Evolutionary conservation across 1,140 invertebrate genomes (phyloP).

Genomic region (Drosophila bifasciata): DNA sequence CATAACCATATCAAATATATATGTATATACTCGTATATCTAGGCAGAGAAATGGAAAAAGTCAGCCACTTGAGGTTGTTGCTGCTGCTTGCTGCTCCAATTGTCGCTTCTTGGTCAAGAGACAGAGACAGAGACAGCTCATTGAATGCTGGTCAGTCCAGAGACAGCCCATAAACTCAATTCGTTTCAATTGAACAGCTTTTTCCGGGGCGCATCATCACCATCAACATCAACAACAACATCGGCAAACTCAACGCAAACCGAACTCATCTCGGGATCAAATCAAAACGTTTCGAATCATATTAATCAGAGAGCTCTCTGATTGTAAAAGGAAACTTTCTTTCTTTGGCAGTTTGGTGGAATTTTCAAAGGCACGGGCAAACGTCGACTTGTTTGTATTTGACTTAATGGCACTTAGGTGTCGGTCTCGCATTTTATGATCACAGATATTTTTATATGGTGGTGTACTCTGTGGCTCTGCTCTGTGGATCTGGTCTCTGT

Average conservation of each 20-base stretch:
- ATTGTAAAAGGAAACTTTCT: conserved; percentile 75
- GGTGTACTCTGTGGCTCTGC: too few relatives aligned
- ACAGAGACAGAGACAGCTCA: conserved; percentile 46
- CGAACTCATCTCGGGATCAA: conserved; percentile 56
- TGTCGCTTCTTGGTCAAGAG: conserved; percentile 26
- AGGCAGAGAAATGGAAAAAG: conserved; percentile 57
- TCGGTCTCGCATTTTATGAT: conserved; percentile 58
- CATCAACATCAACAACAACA: too few relatives aligned
- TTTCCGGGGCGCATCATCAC: conserved; percentile 57
- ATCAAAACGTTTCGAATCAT: conserved; percentile 48
- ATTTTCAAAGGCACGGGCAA: conserved; percentile 31
- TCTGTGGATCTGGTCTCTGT: conserved; percentile 20
- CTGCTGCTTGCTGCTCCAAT: conserved; percentile 28
- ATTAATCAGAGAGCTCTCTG: conserved; percentile 43
- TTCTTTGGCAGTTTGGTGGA: conserved; percentile 28
- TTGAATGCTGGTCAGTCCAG: conserved; percentile 2
- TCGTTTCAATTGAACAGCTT: conserved; percentile 64
- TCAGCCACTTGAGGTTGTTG: conserved; percentile 15
- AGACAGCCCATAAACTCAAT: conserved; percentile 55
- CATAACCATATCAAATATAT: conserved; percentile 50
- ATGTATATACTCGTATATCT: conserved; percentile 19
- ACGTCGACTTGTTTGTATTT: conserved; percentile 30
- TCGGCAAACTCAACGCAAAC: conserved; percentile 44
- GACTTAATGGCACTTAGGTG: conserved; percentile 59
- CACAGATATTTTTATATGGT: conserved; percentile 19